phyloP scores from a whole-genome alignment of 2,888 invertebrate genomes.

The Neoascia interrupta region DNA sequence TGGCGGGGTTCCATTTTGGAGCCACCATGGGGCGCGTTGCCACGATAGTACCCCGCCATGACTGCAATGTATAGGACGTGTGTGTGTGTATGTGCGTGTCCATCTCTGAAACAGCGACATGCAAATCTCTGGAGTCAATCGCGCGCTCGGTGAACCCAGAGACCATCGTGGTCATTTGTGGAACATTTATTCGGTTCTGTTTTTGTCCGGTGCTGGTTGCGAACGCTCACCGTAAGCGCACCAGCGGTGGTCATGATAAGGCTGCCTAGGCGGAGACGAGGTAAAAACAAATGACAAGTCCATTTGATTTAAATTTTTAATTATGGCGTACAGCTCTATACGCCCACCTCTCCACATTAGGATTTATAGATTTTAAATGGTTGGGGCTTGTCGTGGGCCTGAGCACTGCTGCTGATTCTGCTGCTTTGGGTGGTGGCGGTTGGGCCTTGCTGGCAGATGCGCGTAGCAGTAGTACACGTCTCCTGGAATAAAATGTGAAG shows the following conservation, averaged over 20 bases:
- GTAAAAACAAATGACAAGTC: slow-evolving; percentile 73
- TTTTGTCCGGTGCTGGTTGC: slow-evolving; percentile 35
- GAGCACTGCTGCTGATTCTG: slow-evolving; percentile 31
- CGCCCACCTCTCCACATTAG: slow-evolving; percentile 72
- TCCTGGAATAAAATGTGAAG: slow-evolving; percentile 3
- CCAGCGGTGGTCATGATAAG: slow-evolving; percentile 69
- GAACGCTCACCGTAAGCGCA: slow-evolving; percentile 57
- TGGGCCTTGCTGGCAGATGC: slow-evolving; percentile 9
- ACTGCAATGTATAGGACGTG: slow-evolving; percentile 58
- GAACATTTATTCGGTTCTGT: slow-evolving; percentile 63
- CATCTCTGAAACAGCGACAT: slow-evolving; percentile 51
- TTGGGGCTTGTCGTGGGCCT: slow-evolving; percentile 61
- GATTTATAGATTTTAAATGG: slow-evolving; percentile 72
- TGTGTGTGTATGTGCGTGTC: slow-evolving; percentile 34
- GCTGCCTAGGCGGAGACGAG: slow-evolving; percentile 49
- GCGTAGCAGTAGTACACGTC: slow-evolving; percentile 44
- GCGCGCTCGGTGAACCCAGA: slow-evolving; percentile 31
- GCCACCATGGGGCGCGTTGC: slow-evolving; percentile 68
- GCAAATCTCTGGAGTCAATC: slow-evolving; percentile 66
- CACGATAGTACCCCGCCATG: slow-evolving; percentile 66
- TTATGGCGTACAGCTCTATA: slow-evolving; percentile 73
- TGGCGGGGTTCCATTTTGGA: slow-evolving; percentile 71
- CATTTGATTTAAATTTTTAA: slow-evolving; percentile 74
- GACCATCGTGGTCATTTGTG: slow-evolving; percentile 65
- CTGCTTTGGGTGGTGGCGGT: slow-evolving; percentile 29